These are phyloP conservation scores for Margarornis squamiger DNA, from an alignment of 2,797 vertebrate genomes.

Conservation along the genomic window DNA sequence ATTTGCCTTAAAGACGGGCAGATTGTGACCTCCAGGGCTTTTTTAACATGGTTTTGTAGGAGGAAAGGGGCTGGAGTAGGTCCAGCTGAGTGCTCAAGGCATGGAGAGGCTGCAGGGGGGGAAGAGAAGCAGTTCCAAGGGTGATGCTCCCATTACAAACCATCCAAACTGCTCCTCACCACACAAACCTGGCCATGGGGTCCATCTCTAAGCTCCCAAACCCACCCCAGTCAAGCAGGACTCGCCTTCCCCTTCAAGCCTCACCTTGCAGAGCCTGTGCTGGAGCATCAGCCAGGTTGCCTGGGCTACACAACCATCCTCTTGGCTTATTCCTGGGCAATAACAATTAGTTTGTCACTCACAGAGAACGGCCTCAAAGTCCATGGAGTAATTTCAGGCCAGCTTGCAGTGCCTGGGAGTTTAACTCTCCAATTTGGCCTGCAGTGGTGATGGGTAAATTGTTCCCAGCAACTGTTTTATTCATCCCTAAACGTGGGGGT, in stretches of 20 bases:
- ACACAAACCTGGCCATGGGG: accelerated
- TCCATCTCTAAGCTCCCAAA: not conserved
- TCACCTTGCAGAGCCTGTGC: not conserved
- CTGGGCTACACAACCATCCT: not conserved
- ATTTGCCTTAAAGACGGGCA: not conserved
- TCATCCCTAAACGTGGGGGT: not conserved
- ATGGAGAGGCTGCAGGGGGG: not conserved
- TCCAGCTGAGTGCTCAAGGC: accelerated
- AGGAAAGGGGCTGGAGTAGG: not conserved
- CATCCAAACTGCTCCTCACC: not conserved
- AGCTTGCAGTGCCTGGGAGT: not conserved
- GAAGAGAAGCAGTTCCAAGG: not conserved
- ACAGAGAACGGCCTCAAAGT: not conserved
- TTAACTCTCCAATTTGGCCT: slow-evolving; percentile 43
- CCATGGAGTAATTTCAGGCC: not conserved
- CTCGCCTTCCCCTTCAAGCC: not conserved
- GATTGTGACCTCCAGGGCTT: not conserved
- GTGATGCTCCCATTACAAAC: not conserved
- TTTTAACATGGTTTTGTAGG: not conserved
- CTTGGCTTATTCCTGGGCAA: not conserved
- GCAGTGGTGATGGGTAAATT: not conserved
- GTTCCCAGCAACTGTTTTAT: not conserved
- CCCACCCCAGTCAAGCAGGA: not conserved
- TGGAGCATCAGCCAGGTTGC: not conserved
- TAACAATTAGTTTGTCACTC: not conserved